These are phyloP conservation scores for Argyrosomus japonicus DNA, from an alignment of 2,113 vertebrate genomes.

Conservation along the genomic window DNA sequence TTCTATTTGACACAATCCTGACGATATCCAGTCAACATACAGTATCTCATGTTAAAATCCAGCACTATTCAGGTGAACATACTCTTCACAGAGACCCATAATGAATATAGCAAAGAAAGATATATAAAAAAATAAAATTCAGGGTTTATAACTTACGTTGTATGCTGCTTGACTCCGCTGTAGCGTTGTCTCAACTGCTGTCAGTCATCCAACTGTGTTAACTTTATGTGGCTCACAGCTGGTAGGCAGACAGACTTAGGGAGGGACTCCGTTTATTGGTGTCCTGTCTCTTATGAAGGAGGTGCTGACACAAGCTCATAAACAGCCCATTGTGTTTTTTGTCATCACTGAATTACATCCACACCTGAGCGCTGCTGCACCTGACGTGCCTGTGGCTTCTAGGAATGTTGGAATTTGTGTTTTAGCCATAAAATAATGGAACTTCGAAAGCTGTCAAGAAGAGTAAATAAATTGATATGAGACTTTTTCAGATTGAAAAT, in stretches of 20 bases:
- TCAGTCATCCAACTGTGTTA: conserved; percentile 33
- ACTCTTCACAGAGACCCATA: background rate
- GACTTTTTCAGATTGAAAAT: background rate
- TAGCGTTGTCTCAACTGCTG: conserved; percentile 45
- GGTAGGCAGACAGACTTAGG: conserved; percentile 27
- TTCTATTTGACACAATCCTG: background rate
- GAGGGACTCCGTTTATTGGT: conserved; percentile 49
- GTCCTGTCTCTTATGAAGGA: conserved; percentile 48
- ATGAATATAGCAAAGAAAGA: background rate
- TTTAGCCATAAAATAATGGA: background rate
- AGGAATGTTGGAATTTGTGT: conserved; percentile 11
- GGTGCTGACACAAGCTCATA: conserved; percentile 43
- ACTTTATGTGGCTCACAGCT: conserved; percentile 44
- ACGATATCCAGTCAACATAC: background rate
- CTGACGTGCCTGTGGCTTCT: background rate
- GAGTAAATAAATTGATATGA: background rate
- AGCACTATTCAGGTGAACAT: background rate
- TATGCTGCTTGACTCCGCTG: conserved; percentile 28
- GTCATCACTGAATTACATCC: background rate
- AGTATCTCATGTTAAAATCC: background rate
- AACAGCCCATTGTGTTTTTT: conserved; percentile 17
- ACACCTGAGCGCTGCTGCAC: background rate
- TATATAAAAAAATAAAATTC: too few relatives aligned
- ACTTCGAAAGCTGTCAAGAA: background rate
- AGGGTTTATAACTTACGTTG: conserved; percentile 43